Conservation (phyloP, 2,797 vertebrate genomes). For the Toxotes lorentzi region DNA sequence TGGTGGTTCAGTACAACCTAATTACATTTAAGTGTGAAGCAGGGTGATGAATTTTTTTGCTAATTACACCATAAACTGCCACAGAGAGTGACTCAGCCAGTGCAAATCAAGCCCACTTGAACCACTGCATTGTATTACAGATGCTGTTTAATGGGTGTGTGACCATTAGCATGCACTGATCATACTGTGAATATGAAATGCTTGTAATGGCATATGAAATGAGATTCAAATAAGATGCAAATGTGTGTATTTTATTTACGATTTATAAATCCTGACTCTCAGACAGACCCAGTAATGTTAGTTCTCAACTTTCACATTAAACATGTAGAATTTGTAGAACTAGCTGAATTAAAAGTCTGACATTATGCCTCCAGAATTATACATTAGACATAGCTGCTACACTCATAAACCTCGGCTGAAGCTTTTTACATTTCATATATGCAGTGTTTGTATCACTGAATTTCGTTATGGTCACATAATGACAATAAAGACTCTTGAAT, state of each 20-base stretch:
- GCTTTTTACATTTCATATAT: constrained; percentile 6
- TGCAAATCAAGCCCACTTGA: constrained; percentile 64
- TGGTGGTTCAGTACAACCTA: constrained; percentile 34
- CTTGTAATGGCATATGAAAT: constrained; percentile 60
- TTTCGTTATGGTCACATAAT: no score
- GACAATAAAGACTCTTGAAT: no score
- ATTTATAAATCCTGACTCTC: constrained; percentile 28
- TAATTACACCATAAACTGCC: constrained; percentile 31
- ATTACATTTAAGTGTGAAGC: constrained; percentile 42
- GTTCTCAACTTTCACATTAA: background rate
- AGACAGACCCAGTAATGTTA: constrained; percentile 14
- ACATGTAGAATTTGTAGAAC: background rate
- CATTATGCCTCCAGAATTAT: background rate
- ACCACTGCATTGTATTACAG: constrained; percentile 58
- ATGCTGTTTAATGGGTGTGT: constrained; percentile 41
- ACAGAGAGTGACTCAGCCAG: constrained; percentile 26
- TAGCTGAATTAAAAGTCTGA: constrained; percentile 10
- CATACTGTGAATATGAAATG: constrained; percentile 66
- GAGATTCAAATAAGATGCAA: constrained; percentile 56
- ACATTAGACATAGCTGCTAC: background rate
- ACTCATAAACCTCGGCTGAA: background rate
- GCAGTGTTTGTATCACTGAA: background rate
- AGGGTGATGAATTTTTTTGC: constrained; percentile 34
- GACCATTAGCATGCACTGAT: constrained; percentile 63
- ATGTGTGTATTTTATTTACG: constrained; percentile 52